Evolutionary conservation across 2,113 vertebrate species (phyloP), one percentile per base, ranked within the genome.

Genomic region (Chamaetylas fuelleborni): DNA sequence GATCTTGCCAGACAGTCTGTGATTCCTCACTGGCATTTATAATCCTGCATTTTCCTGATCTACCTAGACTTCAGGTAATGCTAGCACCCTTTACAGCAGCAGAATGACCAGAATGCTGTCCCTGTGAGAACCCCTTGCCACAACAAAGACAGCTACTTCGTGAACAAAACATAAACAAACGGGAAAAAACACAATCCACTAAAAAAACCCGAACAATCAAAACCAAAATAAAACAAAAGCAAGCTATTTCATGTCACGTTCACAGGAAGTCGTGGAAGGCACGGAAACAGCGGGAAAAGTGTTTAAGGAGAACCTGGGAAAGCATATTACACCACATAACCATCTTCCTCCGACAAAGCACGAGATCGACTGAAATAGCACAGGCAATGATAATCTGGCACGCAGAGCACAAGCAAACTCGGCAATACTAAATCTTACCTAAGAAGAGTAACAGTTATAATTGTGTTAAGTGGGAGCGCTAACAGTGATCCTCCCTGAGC

Each of bases 21-120:
- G 65, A 28, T 28, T 66, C 40, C 54, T 58, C 50, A 4, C 3
- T 11, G 67, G 56, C 38, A 36, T 25, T 50, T n/a, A 31, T 17
- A 20, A 53, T 20, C 19, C 22, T 24, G 25, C 22, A 13, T 65
- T 57, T 76, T 22, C n/a, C 42, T 9, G 23, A 19, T 7, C 33
- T 18, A 4, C 0, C 9, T 3, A 12, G 9, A 13, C 50, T 58
- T 51, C 47, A 31, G 25, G 23, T 26, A 33, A 12, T 1, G 6
- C 25, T 16, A 28, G 18, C 29, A 20, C 19, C 18, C 69, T n/a
- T 22, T 17, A 5, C 1, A 25, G 88, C 40, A 66, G 71, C 45
- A 57, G 45, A 11, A 20, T 26, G 43, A 33, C 28, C 54, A 38
- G 77, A 56, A 47, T 8, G 29, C 34, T 60, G 67, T 23, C 38